A percentile compares a stretch with the other conserved stretches of the same genome.
Evolutionary conservation across 2,888 invertebrate species (phyloP).

Genomic region (Stegophylla sp.): DNA sequence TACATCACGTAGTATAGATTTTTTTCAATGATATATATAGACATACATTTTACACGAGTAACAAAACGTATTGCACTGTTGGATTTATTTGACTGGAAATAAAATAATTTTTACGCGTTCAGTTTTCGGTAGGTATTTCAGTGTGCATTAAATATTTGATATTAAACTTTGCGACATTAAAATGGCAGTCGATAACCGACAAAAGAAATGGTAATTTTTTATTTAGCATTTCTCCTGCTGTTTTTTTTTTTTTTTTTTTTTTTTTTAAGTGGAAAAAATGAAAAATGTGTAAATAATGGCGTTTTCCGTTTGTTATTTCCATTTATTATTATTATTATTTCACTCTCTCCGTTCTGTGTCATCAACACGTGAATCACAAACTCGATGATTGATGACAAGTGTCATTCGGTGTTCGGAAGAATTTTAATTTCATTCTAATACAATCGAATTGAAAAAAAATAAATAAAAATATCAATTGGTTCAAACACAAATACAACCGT

Average conservation of each 20-base stretch:
- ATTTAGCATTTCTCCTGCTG: neutral
- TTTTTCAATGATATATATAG: no score
- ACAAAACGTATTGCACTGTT: no score
- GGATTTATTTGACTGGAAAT: no score
- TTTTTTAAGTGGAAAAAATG: neutral
- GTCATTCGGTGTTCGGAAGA: neutral
- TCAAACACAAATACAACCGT: no score
- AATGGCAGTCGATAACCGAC: neutral
- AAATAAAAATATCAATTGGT: no score
- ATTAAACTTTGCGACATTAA: neutral
- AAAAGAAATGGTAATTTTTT: neutral
- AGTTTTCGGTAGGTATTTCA: neutral
- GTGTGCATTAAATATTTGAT: neutral
- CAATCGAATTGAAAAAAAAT: neutral
- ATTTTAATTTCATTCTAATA: conserved; percentile 16
- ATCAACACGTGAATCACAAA: conserved; percentile 21
- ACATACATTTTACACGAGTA: no score
- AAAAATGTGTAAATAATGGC: conserved; percentile 14
- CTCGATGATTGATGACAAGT: conserved; percentile 23
- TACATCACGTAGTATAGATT: no score
- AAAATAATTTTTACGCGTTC: no score
- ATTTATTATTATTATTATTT: neutral
- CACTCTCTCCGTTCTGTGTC: neutral
- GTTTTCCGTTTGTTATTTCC: neutral
- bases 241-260: no score